Conservation (phyloP, 2,888 invertebrate species). For the Dasysyrphus albostriatus region DNA sequence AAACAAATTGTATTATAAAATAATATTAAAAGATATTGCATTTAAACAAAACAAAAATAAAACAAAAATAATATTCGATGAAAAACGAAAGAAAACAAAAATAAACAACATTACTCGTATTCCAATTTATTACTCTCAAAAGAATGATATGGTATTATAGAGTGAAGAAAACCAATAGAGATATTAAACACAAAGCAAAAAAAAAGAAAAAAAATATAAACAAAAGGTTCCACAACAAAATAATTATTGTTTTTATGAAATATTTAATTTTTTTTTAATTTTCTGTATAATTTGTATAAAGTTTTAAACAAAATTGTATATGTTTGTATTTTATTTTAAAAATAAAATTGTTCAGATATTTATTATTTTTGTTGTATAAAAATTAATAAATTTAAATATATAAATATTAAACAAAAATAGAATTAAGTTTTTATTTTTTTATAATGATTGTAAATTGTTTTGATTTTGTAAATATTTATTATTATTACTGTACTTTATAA, state of each 20-base stretch:
- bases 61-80: constrained; percentile 37
- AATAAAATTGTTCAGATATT: constrained; percentile 47
- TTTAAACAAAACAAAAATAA: constrained; percentile 48
- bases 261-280: constrained; percentile 59
- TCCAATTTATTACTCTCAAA: constrained; percentile 67
- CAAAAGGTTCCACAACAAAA: constrained; percentile 52
- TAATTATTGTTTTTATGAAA: not conserved
- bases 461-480: constrained; percentile 70
- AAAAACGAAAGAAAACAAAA: constrained; percentile 32
- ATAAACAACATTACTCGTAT: constrained; percentile 52
- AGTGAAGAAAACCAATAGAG: constrained; percentile 62
- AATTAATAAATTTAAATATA: constrained; percentile 27
- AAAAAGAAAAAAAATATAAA: constrained; percentile 19
- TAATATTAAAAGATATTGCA: constrained; percentile 58
- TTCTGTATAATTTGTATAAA: constrained; percentile 74
- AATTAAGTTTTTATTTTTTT: constrained; percentile 49
- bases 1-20: constrained; percentile 58
- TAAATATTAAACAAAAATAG: constrained; percentile 29
- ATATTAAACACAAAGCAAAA: constrained; percentile 42
- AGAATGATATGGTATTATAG: constrained; percentile 35
- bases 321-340: constrained; percentile 25
- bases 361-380: constrained; percentile 62
- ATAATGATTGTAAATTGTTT: constrained; percentile 60
- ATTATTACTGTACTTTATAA: constrained; percentile 64
- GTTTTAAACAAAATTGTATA: constrained; percentile 28